Percentiles rank a stretch among this genome's conserved stretches.
phyloP scores from a whole-genome alignment of 2,113 vertebrate genomes.

The Colossoma macropomum region DNA sequence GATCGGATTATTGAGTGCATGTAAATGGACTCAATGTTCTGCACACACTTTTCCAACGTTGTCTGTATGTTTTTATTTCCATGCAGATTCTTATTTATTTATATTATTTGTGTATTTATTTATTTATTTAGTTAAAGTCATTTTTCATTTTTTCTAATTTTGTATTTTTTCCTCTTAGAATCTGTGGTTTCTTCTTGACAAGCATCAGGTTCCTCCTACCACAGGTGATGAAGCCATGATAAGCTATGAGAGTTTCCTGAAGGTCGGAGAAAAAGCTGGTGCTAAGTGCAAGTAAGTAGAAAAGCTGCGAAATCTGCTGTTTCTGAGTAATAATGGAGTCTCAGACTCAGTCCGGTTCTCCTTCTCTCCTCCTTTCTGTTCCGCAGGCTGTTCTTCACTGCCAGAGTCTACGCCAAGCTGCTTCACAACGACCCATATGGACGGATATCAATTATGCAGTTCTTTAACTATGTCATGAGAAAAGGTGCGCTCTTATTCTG shows the following conservation, averaged over 20 bases:
- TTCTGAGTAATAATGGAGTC: neutral
- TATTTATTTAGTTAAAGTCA: too few species aligned
- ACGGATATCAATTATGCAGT: conserved; percentile 98
- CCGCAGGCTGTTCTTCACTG: conserved; percentile 92
- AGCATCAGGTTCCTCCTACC: conserved; percentile 94
- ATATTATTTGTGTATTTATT: too few species aligned
- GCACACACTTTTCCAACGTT: too few species aligned
- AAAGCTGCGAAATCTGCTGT: neutral
- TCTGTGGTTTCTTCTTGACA: conserved; percentile 96
- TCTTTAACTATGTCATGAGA: conserved; percentile 99
- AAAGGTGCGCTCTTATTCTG: conserved; percentile 81
- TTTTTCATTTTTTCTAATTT: neutral
- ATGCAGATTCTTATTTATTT: too few species aligned
- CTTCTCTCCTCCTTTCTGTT: conserved; percentile 45
- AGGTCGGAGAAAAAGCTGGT: conserved; percentile 92
- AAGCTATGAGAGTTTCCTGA: conserved; percentile 92
- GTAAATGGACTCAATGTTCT: too few species aligned
- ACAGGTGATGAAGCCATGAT: conserved; percentile 97
- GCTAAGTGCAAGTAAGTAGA: conserved; percentile 90
- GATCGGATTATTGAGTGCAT: too few species aligned
- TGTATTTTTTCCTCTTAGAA: conserved; percentile 76
- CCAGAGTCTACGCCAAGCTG: conserved; percentile 94
- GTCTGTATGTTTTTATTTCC: too few species aligned
- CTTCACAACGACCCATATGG: conserved; percentile 93
- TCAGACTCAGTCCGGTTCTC: neutral